A percentile compares a stretch with the other conserved stretches of the same genome.
These are phyloP conservation scores for Parelbella ahira DNA, from an alignment of 2,888 invertebrate genomes.

Conservation along the genomic window DNA sequence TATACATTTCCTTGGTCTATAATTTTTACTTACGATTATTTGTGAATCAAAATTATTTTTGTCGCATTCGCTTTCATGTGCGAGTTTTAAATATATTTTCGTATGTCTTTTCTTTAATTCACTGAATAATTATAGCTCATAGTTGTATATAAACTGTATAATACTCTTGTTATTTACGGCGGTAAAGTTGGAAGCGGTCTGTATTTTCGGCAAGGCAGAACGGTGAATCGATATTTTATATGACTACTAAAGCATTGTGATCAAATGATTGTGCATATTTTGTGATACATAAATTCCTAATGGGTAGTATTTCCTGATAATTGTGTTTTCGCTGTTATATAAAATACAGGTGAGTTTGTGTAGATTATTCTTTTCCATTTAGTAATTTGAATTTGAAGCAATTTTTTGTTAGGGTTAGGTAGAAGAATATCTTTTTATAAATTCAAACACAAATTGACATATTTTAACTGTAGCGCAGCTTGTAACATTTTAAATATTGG, in stretches of 20 bases:
- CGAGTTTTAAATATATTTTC: conserved; percentile 29
- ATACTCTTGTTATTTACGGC: conserved; percentile 17
- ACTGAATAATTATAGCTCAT: conserved; percentile 25
- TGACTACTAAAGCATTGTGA: conserved; percentile 49
- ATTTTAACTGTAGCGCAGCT: too few species aligned
- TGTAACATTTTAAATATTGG: too few species aligned
- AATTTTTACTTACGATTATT: conserved; percentile 28
- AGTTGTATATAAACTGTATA: conserved; percentile 44
- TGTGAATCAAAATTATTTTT: too few species aligned
- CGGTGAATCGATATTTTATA: conserved; percentile 63
- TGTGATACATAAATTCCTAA: conserved; percentile 49
- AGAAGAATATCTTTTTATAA: too few species aligned
- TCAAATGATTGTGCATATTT: conserved; percentile 66
- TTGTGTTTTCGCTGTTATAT: conserved; percentile 29
- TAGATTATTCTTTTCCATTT: not conserved
- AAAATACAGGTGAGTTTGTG: conserved; percentile 36
- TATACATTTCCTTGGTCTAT: not conserved
- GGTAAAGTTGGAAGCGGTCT: conserved; percentile 34
- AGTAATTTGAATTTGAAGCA: not conserved
- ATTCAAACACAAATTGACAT: too few species aligned
- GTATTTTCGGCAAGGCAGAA: conserved; percentile 43
- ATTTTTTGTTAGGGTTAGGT: too few species aligned
- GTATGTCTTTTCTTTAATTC: conserved; percentile 20
- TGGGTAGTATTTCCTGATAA: conserved; percentile 39
- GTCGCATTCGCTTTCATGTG: conserved; percentile 34